These are phyloP conservation scores for Chrysochloris asiatica DNA, from an alignment of 2,113 vertebrate genomes.

Conservation along the genomic window DNA sequence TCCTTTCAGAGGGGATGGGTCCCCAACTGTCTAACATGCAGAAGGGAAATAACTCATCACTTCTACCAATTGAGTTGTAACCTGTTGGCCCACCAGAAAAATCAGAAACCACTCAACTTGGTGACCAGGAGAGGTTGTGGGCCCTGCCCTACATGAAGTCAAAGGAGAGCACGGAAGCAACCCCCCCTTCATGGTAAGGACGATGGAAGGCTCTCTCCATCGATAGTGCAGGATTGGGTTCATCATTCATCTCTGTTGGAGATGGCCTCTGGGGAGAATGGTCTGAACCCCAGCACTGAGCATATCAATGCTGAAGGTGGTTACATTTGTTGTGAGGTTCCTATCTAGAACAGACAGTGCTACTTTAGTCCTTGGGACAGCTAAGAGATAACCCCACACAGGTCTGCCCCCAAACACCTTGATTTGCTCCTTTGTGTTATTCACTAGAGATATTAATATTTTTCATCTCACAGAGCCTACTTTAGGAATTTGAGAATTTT, in stretches of 20 bases:
- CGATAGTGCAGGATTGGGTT: background rate
- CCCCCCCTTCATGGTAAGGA: background rate
- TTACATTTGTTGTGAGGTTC: background rate
- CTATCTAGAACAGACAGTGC: background rate
- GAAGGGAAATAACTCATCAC: background rate
- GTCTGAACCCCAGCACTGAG: background rate
- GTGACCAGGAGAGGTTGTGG: background rate
- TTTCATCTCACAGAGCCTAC: background rate
- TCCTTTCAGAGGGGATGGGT: background rate
- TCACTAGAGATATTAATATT: background rate
- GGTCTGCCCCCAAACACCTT: background rate
- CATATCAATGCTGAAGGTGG: background rate
- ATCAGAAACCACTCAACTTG: background rate
- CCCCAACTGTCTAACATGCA: background rate
- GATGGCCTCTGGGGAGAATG: background rate
- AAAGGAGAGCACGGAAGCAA: background rate
- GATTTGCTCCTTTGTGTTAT: background rate
- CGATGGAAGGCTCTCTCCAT: background rate
- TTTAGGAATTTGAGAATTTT: background rate
- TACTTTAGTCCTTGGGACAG: background rate
- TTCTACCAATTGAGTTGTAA: background rate
- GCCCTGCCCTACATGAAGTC: background rate
- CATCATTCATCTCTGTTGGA: background rate
- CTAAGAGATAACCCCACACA: background rate
- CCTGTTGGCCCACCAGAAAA: background rate